phyloP scores from a whole-genome alignment of 2,797 vertebrate species.

The Apogon talboti region DNA sequence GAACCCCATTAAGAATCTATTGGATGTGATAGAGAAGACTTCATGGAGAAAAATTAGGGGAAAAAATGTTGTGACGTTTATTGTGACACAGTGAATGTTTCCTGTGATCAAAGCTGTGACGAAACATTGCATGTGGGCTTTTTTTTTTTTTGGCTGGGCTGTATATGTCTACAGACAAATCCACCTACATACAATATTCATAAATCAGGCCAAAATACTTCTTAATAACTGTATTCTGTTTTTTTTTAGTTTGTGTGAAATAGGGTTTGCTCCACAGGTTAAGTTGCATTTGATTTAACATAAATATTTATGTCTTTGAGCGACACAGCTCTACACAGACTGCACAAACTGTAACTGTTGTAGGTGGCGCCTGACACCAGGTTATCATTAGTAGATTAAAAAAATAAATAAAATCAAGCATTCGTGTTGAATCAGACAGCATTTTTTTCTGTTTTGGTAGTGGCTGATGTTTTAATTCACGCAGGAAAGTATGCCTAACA shows the following conservation, averaged over 20 bases:
- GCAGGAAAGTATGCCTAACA: not conserved
- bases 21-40: no score
- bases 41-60: no score
- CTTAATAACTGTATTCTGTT: not conserved
- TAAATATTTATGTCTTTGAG: conserved; percentile 22
- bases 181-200: no score
- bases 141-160: no score
- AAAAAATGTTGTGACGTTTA: no score
- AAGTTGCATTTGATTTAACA: not conserved
- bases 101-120: no score
- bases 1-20: no score
- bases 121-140: no score
- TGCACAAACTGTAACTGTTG: conserved; percentile 2
- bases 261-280: not conserved
- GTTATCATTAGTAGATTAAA: conserved; percentile 7
- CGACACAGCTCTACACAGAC: conserved; percentile 28
- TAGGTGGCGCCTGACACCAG: not conserved
- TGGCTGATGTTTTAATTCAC: not conserved
- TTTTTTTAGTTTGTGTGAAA: not conserved
- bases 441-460: not conserved
- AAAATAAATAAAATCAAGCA: no score
- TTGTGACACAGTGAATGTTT: no score
- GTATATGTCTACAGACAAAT: no score
- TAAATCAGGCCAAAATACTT: no score
- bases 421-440: not conserved